Conservation (phyloP, 2,797 vertebrate genomes). For the Darevskia nairensis region DNA sequence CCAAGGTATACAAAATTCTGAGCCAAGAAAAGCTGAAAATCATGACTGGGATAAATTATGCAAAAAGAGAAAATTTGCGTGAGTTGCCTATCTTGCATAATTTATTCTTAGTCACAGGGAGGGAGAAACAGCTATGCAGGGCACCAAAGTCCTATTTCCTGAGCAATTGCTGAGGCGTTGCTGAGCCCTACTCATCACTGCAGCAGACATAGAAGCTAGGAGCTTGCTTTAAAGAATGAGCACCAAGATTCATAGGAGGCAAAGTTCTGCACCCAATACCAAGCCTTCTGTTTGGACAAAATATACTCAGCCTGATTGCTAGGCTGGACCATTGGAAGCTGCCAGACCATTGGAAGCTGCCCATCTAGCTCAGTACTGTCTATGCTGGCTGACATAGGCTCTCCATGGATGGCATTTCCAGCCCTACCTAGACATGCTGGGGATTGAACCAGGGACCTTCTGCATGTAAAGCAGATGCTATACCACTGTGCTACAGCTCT, state of each 20-base stretch:
- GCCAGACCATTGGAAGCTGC: too few relatives aligned
- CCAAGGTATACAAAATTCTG: constrained; percentile 17
- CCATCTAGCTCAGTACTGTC: too few relatives aligned
- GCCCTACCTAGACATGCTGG: too few relatives aligned
- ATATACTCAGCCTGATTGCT: not conserved
- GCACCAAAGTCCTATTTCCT: not conserved
- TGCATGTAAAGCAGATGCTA: too few relatives aligned
- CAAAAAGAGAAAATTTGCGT: constrained; percentile 29
- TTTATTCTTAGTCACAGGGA: not conserved
- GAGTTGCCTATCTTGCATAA: not conserved
- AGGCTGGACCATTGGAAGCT: not conserved
- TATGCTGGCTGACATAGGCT: too few relatives aligned
- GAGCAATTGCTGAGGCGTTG: not conserved
- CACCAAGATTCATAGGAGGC: not conserved
- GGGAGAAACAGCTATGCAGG: not conserved
- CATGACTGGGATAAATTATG: constrained; percentile 9
- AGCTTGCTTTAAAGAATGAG: not conserved
- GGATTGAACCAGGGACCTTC: too few relatives aligned
- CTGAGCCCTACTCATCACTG: not conserved
- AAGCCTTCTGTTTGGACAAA: not conserved
- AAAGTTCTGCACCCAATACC: not conserved
- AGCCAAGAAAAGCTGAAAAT: constrained; percentile 13
- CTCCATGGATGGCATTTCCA: too few relatives aligned
- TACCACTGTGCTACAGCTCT: too few relatives aligned
- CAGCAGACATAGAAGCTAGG: not conserved